Evolutionary conservation across 2,888 invertebrate species (phyloP).

Genomic region (Microplitis manilae): DNA sequence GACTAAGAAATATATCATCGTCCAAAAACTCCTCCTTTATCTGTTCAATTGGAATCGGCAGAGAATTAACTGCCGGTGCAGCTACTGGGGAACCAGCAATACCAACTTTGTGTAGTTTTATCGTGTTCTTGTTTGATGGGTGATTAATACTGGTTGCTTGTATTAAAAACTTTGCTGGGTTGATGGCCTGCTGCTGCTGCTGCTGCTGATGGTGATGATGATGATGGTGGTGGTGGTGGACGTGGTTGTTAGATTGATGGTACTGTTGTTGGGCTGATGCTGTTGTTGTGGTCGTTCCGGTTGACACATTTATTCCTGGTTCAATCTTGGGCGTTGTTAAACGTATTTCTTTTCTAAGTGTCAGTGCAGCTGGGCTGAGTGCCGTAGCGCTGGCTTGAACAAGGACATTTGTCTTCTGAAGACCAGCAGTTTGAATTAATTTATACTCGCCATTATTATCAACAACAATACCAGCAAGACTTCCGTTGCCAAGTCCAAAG

Average conservation of each 20-base stretch:
- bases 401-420: conserved; percentile 69
- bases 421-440: conserved; percentile 75
- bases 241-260: conserved; percentile 51
- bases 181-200: conserved; percentile 56
- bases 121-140: conserved; percentile 48
- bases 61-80: conserved; percentile 47
- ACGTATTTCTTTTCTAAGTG: conserved; percentile 67
- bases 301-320: conserved; percentile 54
- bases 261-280: conserved; percentile 45
- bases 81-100: conserved; percentile 32
- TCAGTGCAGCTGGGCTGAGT: conserved; percentile 57
- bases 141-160: conserved; percentile 56
- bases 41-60: conserved; percentile 66
- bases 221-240: conserved; percentile 44
- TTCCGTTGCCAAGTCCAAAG: conserved; percentile 73
- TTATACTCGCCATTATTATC: conserved; percentile 78
- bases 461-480: conserved; percentile 76
- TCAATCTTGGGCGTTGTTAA: conserved; percentile 63
- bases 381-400: conserved; percentile 65
- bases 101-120: conserved; percentile 60
- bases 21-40: conserved; percentile 80
- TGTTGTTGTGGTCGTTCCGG: conserved; percentile 46
- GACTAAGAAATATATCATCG: conserved; percentile 83
- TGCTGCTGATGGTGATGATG: too few relatives aligned
- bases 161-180: conserved; percentile 68